Percentiles rank a stretch among this genome's conserved stretches.
Evolutionary conservation across 2,797 vertebrate genomes (phyloP).

Genomic region (Uromys caudimaculatus): DNA sequence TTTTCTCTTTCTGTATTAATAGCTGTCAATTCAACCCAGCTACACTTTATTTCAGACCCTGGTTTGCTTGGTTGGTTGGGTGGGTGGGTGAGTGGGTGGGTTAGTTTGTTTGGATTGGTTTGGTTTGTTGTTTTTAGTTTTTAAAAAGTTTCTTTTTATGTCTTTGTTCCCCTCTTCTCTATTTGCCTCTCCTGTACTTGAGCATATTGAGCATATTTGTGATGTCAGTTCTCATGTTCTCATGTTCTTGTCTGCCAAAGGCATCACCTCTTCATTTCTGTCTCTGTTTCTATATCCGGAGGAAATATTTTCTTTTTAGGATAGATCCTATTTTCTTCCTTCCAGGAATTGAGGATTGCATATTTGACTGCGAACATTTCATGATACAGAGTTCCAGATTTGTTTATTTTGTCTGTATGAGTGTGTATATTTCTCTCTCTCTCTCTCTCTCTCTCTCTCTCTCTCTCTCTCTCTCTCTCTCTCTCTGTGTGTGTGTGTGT

Average conservation of each 20-base stretch:
- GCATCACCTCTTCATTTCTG: background rate
- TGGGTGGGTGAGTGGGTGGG: background rate
- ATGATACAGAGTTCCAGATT: background rate
- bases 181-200: background rate
- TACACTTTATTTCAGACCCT: slow-evolving; percentile 24
- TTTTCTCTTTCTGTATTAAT: background rate
- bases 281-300: background rate
- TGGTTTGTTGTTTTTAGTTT: background rate
- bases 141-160: background rate
- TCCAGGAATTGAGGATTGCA: background rate
- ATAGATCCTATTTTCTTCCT: background rate
- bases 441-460: too few species aligned
- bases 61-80: too few species aligned
- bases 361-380: background rate
- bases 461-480: too few species aligned
- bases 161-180: background rate
- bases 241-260: background rate
- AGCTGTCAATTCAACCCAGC: background rate
- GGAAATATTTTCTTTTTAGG: background rate
- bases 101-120: background rate
- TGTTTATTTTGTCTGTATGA: background rate
- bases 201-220: background rate
- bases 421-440: too few species aligned
- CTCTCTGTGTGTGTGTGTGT: too few species aligned
- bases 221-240: background rate